Conservation (phyloP, 2,113 vertebrate genomes). For the Silurus asotus region DNA sequence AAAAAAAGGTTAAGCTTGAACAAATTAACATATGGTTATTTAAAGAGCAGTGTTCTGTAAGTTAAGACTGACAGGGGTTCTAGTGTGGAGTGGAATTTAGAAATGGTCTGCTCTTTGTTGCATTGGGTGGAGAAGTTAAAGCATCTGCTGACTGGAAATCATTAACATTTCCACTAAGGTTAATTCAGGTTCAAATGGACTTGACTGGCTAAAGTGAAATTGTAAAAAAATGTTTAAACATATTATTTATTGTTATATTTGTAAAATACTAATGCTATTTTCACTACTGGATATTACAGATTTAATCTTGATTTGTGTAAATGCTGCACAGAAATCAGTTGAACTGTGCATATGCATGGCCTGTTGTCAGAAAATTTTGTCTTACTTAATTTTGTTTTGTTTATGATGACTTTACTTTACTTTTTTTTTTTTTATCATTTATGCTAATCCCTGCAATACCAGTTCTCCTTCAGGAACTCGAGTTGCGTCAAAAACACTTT, state of each 20-base stretch:
- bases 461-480: too few relatives aligned
- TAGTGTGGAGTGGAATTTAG: background rate
- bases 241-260: background rate
- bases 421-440: too few relatives aligned
- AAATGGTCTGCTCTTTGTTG: background rate
- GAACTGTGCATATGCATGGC: slow-evolving; percentile 48
- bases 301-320: background rate
- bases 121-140: background rate
- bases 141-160: slow-evolving; percentile 16
- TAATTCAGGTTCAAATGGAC: slow-evolving; percentile 24
- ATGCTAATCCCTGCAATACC: background rate
- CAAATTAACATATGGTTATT: background rate
- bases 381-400: slow-evolving; percentile 61
- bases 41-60: background rate
- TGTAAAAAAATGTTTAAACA: background rate
- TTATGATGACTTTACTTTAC: slow-evolving; percentile 4
- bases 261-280: background rate
- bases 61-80: background rate
- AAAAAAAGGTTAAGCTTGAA: background rate
- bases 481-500: too few relatives aligned
- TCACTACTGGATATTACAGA: background rate
- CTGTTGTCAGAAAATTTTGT: slow-evolving; percentile 52
- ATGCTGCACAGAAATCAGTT: background rate
- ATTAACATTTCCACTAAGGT: slow-evolving; percentile 12
- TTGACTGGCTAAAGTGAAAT: slow-evolving; percentile 1